Evolutionary conservation across 2,888 invertebrate genomes (phyloP), one percentile per base, ranked within the genome.

Genomic region (Cheilosia grossa): DNA sequence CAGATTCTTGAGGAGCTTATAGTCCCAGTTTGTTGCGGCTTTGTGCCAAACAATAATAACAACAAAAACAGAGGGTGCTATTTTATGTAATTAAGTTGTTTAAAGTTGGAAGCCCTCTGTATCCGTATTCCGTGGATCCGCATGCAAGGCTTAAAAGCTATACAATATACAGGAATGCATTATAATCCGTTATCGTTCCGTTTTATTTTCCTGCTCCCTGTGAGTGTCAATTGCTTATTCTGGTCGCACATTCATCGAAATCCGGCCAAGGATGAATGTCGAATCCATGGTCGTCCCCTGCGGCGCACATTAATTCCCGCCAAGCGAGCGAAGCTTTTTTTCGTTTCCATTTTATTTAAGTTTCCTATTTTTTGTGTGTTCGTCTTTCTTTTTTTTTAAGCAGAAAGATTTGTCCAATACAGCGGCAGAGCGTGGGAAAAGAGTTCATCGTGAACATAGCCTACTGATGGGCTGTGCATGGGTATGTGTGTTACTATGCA

Each of bases 231-330:
- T 85, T 81, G 80, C 75, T 81, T 75, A 85, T 81, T 85, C 85
- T 85, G 85, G 81, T 72, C 75, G 81, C 75, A 81, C 75, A 85
- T 85, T 85, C 85, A 75, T 81, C 75, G 85, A 51, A 85, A 85
- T 85, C 85, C 81, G 85, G 85, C 85, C 85, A 85, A 85, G 85
- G 85, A 85, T 85, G 70, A 85, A 85, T 85, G 66, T 77, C 66
- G 85, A 85, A 85, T 81, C 81, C 81, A 81, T 75, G 75, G 85
- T 77, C 81, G 66, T 21, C 85, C 83, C 85, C 81, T 77, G 72
- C 72, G 72, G 85, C 72, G 72, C 81, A 85, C 75, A 85, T 85
- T 75, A 81, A 85, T 81, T 77, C 81, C 81, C 81, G 70, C 74
- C 81, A 81, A 85, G 61, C 67, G 56, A 72, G 33, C 47, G 61